These are phyloP conservation scores for Cyprinodon brontotheroides DNA, from an alignment of 2,113 vertebrate species.

Conservation along the genomic window DNA sequence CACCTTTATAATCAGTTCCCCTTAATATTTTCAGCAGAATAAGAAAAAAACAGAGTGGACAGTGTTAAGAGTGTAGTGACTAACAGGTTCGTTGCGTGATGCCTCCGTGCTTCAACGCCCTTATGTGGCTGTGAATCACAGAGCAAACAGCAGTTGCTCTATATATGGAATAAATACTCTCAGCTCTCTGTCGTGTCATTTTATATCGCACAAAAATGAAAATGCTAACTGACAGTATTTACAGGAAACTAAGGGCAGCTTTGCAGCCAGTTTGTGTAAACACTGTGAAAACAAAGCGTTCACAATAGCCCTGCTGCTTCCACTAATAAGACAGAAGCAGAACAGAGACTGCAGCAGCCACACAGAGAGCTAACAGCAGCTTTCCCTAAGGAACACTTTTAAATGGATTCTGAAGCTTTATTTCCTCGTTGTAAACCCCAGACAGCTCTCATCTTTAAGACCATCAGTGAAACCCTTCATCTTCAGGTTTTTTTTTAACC, in stretches of 20 bases:
- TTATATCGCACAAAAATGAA: background rate
- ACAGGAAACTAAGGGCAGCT: constrained; percentile 24
- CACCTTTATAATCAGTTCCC: background rate
- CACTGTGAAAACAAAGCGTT: constrained; percentile 35
- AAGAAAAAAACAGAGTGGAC: background rate
- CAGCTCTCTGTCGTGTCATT: background rate
- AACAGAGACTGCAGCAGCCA: constrained; percentile 34
- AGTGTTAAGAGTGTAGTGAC: background rate
- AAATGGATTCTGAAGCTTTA: background rate
- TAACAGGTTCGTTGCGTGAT: too few species aligned
- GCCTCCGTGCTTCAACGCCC: fast-evolving
- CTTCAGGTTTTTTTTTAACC: too few species aligned
- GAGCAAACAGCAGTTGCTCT: background rate
- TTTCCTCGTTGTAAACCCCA: background rate
- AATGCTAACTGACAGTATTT: background rate
- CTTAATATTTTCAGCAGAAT: background rate
- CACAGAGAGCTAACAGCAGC: constrained; percentile 21
- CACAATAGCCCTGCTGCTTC: constrained; percentile 16
- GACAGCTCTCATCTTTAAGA: background rate
- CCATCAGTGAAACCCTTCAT: too few species aligned
- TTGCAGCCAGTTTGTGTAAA: constrained; percentile 44
- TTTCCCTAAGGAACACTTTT: constrained; percentile 25
- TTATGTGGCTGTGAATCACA: background rate
- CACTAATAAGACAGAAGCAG: constrained; percentile 42
- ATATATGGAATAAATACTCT: background rate